A percentile compares a stretch with the other conserved stretches of the same genome.
Evolutionary conservation across 2,888 invertebrate genomes (phyloP).

Genomic region (Idaea biselata): DNA sequence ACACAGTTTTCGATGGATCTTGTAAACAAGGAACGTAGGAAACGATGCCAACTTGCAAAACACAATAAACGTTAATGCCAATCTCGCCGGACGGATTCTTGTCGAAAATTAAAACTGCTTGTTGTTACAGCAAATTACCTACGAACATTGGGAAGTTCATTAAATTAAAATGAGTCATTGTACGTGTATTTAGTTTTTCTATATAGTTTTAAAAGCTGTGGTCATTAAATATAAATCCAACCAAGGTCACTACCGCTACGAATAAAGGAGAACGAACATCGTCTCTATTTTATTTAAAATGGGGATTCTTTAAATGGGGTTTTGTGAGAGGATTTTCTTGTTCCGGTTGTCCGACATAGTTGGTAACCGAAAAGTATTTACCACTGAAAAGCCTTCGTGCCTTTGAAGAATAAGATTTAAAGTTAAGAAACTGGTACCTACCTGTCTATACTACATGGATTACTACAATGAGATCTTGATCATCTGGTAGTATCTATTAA

Average conservation of each 20-base stretch:
- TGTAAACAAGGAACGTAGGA: slow-evolving; percentile 12
- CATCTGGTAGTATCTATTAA: too few relatives aligned
- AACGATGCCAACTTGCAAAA: slow-evolving; percentile 18
- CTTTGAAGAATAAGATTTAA: slow-evolving; percentile 17
- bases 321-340: slow-evolving; percentile 33
- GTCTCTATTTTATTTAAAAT: slow-evolving; percentile 34
- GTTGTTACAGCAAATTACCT: slow-evolving; percentile 26
- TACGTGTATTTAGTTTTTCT: slow-evolving; percentile 18
- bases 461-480: too few relatives aligned
- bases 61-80: slow-evolving; percentile 15
- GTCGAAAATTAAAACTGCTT: slow-evolving; percentile 20
- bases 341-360: slow-evolving; percentile 31
- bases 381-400: too few relatives aligned
- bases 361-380: slow-evolving; percentile 26
- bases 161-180: slow-evolving; percentile 25
- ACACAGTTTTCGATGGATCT: slow-evolving; percentile 5
- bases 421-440: too few relatives aligned
- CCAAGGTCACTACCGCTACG: not conserved
- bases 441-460: too few relatives aligned
- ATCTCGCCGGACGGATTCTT: slow-evolving; percentile 12
- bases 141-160: slow-evolving; percentile 23
- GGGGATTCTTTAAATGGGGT: slow-evolving; percentile 24
- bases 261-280: slow-evolving; percentile 8
- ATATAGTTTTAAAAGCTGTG: not conserved
- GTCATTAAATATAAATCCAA: not conserved